Base-by-base conservation (phyloP, 2,888 invertebrate genomes). In the Chloromyia formosa region DNA sequence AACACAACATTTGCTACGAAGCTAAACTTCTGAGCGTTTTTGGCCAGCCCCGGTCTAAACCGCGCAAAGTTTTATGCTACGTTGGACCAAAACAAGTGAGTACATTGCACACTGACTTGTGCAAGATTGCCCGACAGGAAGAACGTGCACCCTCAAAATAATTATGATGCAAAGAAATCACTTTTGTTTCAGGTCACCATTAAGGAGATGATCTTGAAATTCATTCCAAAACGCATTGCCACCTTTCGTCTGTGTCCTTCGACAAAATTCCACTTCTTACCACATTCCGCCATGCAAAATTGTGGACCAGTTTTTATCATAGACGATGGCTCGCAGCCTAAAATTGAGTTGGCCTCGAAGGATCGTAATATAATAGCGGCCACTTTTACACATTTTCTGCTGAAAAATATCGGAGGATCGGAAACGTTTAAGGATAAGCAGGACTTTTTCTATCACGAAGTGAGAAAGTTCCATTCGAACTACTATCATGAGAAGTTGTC, bases 371-470 rank as follows among this genome's bases (percentile, higher is more conserved):
- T 96, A 68, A 93, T 97, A 79, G 96, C 95, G 3, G 96, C 97
- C 76, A 94, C 96, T 22, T 97, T 95, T 86, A 94, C 96, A 1
- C 92, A 94, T 82, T 94, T 96, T 83, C 89, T 97, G 78, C 87
- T 96, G 40, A 95, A 95, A 86, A 96, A 96, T 87, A 96, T 96
- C 84, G 97, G 96, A 69, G 97, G 97, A 1, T 96, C 96, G 61
- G 97, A 97, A 86, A 94, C 95, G 12, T 97, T 97, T 83, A 95
- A 95, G 88, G 91, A 91, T 83, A 92, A 92, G 80, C 91, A 91
- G 80, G 92, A 92, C 80, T 93, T 92, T 85, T 93, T 94, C 86
- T 92, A 93, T 86, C 91, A 91, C 81, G 92, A 93, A 88, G 88
- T 95, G 79, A 89, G 96, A 79, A 93, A 94, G 81, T 92, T 91